phyloP scores from a whole-genome alignment of 2,797 vertebrate species.

The Dallia pectoralis region DNA sequence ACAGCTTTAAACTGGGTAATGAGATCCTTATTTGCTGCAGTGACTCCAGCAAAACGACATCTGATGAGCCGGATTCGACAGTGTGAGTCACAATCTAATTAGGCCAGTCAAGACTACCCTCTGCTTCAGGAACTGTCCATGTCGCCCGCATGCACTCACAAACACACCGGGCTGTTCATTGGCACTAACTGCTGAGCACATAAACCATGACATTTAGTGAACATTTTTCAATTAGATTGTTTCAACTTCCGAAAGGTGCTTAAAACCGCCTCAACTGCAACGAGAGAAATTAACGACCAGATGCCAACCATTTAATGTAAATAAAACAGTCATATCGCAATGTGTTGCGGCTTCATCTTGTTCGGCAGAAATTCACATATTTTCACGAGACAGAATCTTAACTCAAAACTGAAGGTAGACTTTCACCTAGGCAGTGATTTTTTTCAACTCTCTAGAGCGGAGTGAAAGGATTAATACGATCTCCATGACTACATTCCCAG shows the following conservation, averaged over 20 bases:
- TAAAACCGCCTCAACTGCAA: neutral
- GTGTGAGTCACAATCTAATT: neutral
- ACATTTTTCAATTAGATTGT: neutral
- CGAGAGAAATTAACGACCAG: neutral
- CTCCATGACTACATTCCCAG: conserved; percentile 2
- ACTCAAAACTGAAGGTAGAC: neutral
- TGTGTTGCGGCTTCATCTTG: neutral
- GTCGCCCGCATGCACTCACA: neutral
- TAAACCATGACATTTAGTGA: neutral
- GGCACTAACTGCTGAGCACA: neutral
- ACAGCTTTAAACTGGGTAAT: neutral
- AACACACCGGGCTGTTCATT: neutral
- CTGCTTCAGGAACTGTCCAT: neutral
- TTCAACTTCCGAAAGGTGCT: neutral
- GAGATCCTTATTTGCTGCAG: conserved; percentile 1
- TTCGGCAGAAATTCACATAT: neutral
- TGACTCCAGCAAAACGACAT: neutral
- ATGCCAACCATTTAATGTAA: neutral
- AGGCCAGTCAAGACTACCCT: neutral
- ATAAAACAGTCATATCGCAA: neutral
- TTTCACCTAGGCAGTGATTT: neutral
- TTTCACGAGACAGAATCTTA: neutral
- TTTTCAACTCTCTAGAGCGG: neutral
- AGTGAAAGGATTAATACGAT: conserved; percentile 1
- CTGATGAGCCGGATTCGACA: neutral